Base-by-base conservation (phyloP, 2,797 vertebrate genomes). In the Gymnodraco acuticeps region DNA sequence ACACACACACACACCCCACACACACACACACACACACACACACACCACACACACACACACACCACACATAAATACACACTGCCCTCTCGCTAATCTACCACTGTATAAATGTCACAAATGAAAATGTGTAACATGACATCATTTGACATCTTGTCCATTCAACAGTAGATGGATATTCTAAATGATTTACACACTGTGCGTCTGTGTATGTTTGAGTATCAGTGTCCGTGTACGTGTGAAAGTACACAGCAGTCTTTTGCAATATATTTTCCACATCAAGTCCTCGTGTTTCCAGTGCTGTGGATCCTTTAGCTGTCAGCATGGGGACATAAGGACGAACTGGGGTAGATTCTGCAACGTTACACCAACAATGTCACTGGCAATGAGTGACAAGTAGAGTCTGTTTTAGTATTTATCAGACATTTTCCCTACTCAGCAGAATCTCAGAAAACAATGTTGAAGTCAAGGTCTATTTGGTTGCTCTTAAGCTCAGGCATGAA, bases 91-190 rank as follows among this genome's bases (percentile, higher is more conserved):
- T 81, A 69, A 77, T 70, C 61, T 80, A 64, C 84, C 70, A 70
- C 56, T 60, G 75, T 82, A 66, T 90, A 81, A 92, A 94, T 92
- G 89, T 87, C 84, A 87, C 58, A 31, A 62, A 52, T 75, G 61
- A 75, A 88, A 79, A 84, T 69, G 23, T 68, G 45, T 79, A 75
- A 78, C 51, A 45, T 82, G 70, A 77, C 33, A 52, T 54, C 55
- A 77, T 84, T 74, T 87, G 74, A 87, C 80, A 81, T 89, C 70
- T 68, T 83, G 60, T 79, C 59, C 60, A 83, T 45, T 53, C 43
- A 68, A 27, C 85, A 84, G 87, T 72, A 76, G 11, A 68, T 54
- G 62, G 68, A 80, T 79, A 79, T 81, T 77, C 33, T 61, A 48
- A 71, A 63, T 61, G 14, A 74, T 70, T n/a, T 53, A 52, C 61